Base-by-base conservation (phyloP, 2,797 vertebrate species). In the Spinus pinus region DNA sequence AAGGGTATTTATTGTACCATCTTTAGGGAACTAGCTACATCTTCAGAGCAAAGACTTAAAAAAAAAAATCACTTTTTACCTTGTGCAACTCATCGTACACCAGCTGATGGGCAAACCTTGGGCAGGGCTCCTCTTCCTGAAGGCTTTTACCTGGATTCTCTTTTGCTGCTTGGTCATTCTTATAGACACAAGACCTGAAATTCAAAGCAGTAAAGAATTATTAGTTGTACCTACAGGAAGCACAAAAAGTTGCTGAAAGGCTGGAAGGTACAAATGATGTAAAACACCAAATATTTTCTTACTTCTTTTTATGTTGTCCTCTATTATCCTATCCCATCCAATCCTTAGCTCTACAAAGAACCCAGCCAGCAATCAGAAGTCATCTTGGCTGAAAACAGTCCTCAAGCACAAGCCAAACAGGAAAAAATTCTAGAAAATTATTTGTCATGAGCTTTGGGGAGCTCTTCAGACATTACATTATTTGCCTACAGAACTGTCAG, bases 11-110 rank as follows among this genome's bases (percentile, higher is more conserved):
- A 25, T 3, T 37, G 2, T 22, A 57, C 10, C 19, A 57, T 13
- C 49, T 65, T 22, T 50, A 17, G 81, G 56, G 33, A 71, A 90
- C 28, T 2, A 73, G 31, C 3, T 61, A 12, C 6, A 56, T 9
- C 7, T 8, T 33, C 62, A 56, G 15, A 83, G 39, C 10, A 64
- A 1, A 53, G 14, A 49, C 8, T 50, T 42, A 18, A 3, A 31
- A 28, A 42, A 58, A 54, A 58, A 21, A 39, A 49, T 25, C 25
- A 35, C 22, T 21, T 74, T 81, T 37, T 96, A 99, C 99, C 99
- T 99, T 99, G 97, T 99, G 99, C 97, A 99, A 97, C 95, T 99
- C 99, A 86, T 99, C 99, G 0, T 99, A 99, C 31, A 99, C 99
- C 91, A 99, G 98, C 86, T 99, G 99, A 97, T 99, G 99, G 92